phyloP scores from a whole-genome alignment of 2,113 vertebrate genomes.

The Notechis scutatus region DNA sequence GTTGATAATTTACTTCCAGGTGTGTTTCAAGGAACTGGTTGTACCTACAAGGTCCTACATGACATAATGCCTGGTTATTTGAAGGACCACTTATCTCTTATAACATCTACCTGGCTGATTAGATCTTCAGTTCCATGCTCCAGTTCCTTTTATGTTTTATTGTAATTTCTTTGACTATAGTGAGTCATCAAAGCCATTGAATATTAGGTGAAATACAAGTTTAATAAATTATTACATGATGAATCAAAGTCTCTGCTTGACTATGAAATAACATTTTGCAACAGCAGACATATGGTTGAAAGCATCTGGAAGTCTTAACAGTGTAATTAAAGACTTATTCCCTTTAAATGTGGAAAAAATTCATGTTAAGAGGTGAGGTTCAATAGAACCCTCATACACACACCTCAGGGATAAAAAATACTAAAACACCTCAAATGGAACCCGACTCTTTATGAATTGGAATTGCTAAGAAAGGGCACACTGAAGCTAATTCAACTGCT shows the following conservation, averaged over 20 bases:
- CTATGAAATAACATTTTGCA: neutral
- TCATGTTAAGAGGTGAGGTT: neutral
- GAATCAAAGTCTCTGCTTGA: neutral
- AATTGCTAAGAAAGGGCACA: neutral
- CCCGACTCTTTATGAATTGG: neutral
- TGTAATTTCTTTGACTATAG: neutral
- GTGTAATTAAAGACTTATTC: neutral
- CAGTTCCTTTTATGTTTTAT: neutral
- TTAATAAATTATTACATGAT: neutral
- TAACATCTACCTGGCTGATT: neutral
- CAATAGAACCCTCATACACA: neutral
- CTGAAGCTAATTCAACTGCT: neutral
- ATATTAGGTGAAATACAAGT: neutral
- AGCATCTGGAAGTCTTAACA: neutral
- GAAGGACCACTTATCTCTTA: neutral
- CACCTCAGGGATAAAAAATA: neutral
- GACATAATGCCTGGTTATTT: neutral
- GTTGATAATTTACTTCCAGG: neutral
- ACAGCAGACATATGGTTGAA: neutral
- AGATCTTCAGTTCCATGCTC: neutral
- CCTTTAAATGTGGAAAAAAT: neutral
- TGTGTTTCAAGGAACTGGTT: neutral
- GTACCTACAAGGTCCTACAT: neutral
- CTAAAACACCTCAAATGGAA: neutral
- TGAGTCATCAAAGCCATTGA: neutral